Evolutionary conservation across 1,140 invertebrate species (phyloP).

Genomic region (Drosophila lowei): DNA sequence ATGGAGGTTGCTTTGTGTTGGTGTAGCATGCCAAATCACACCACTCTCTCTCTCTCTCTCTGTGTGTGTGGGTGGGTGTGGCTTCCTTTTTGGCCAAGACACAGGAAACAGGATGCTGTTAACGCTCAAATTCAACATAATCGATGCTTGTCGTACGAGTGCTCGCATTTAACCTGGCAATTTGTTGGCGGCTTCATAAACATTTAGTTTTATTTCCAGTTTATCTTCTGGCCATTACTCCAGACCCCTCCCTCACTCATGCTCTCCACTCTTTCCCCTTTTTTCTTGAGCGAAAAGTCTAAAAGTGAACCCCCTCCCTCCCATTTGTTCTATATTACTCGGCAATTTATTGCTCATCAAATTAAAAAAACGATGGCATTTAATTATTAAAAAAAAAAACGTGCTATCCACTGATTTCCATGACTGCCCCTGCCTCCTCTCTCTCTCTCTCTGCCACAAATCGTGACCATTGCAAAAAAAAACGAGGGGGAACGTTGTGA

Average conservation of each 20-base stretch:
- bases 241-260: neutral
- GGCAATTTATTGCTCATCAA: constrained; percentile 33
- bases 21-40: too few species aligned
- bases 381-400: constrained; percentile 44
- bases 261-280: too few species aligned
- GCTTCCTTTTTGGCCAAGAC: constrained; percentile 57
- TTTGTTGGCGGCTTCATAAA: constrained; percentile 74
- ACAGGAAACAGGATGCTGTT: constrained; percentile 74
- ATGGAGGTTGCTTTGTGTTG: constrained; percentile 9
- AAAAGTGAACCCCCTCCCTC: constrained; percentile 20
- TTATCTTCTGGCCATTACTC: constrained; percentile 45
- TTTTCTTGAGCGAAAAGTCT: constrained; percentile 46
- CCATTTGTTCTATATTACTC: constrained; percentile 23
- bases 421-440: constrained; percentile 27
- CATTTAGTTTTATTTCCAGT: constrained; percentile 75
- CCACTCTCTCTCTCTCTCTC: constrained; percentile 1
- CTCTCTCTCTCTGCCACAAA: neutral
- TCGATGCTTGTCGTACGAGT: constrained; percentile 77
- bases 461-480: constrained; percentile 44
- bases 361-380: constrained; percentile 5
- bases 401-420: constrained; percentile 53
- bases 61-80: constrained; percentile 10
- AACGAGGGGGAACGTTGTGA: too few species aligned
- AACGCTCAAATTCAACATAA: constrained; percentile 80
- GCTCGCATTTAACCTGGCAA: constrained; percentile 78